These are phyloP conservation scores for Centropus unirufus DNA, from an alignment of 2,113 vertebrate genomes.

Conservation along the genomic window DNA sequence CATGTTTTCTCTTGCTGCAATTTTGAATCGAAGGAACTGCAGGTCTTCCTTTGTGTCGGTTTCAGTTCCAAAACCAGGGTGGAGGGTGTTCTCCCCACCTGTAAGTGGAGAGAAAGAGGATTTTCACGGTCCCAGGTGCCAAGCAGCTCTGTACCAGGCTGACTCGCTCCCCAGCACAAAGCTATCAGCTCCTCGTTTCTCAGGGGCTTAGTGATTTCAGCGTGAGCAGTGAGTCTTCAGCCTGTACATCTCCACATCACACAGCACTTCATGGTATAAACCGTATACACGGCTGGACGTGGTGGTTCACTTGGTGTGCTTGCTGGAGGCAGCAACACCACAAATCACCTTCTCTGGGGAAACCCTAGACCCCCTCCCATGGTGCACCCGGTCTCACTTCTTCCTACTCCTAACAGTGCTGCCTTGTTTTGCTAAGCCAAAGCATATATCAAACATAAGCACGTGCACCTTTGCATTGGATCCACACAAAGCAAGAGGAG, in stretches of 20 bases:
- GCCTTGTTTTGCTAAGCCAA: neutral
- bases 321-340: accelerated
- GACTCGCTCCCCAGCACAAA: neutral
- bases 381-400: neutral
- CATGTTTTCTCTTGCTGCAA: accelerated
- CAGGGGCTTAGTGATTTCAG: neutral
- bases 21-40: neutral
- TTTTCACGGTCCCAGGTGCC: neutral
- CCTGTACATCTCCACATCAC: accelerated
- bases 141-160: neutral
- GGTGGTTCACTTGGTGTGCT: neutral
- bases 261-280: accelerated
- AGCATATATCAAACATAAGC: neutral
- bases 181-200: neutral
- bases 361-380: neutral
- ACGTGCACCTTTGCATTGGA: accelerated
- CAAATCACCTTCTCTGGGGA: neutral
- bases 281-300: neutral
- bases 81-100: neutral
- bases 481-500: neutral
- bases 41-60: neutral
- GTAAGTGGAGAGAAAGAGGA: neutral
- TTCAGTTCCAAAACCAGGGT: neutral
- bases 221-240: neutral
- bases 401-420: neutral